A percentile compares a stretch with the other conserved stretches of the same genome.
phyloP scores from a whole-genome alignment of 2,113 vertebrate species.

The Saimiri boliviensis region DNA sequence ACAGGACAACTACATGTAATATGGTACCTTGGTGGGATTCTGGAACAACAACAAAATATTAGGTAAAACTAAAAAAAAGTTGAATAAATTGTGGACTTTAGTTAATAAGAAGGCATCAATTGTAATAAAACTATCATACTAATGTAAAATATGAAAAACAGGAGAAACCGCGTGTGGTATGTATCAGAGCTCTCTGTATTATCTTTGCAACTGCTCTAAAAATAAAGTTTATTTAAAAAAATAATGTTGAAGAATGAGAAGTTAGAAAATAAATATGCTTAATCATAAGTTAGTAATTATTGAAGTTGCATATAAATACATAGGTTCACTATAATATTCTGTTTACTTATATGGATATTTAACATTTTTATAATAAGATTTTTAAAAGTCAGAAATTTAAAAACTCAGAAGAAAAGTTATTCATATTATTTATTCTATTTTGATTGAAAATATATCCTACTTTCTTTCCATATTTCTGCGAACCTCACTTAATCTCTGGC shows the following conservation, averaged over 20 bases:
- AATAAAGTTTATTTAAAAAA: conserved; percentile 9
- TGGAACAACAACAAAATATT: not conserved
- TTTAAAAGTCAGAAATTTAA: not conserved
- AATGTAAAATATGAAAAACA: not conserved
- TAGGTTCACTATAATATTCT: not conserved
- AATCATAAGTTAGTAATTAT: not conserved
- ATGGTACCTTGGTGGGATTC: not conserved
- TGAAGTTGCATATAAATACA: not conserved
- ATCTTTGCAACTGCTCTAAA: not conserved
- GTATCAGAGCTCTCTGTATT: not conserved
- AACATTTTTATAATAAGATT: not conserved
- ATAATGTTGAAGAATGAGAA: not conserved
- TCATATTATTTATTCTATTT: not conserved
- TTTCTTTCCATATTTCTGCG: not conserved
- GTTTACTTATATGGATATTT: not conserved
- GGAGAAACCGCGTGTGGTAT: not conserved
- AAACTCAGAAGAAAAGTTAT: not conserved
- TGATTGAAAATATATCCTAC: not conserved
- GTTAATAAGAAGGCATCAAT: not conserved
- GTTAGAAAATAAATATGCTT: not conserved
- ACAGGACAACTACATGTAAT: not conserved
- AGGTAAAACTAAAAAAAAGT: not conserved
- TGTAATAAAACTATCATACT: not conserved
- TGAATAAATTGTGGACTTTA: not conserved
- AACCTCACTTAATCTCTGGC: not conserved